Base-by-base conservation (phyloP, 2,797 vertebrate species). In the Argya squamiceps region DNA sequence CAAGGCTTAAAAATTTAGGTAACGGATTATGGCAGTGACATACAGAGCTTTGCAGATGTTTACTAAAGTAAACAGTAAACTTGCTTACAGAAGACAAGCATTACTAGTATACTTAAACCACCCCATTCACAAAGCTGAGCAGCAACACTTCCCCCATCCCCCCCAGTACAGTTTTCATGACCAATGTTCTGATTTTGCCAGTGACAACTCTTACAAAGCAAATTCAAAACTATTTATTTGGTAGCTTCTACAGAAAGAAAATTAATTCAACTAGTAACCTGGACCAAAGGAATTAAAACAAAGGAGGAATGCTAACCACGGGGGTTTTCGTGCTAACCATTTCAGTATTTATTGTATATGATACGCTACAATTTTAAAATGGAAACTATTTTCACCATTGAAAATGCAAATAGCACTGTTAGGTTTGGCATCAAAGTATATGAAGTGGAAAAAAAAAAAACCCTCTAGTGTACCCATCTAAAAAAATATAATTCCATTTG, bases 401-500 rank as follows among this genome's bases (percentile, higher is more conserved):
- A 94, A 93, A 96, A 93, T n/a, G 75, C 36, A 94, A 90, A 79
- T 2, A 87, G 64, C 74, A 89, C 76, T 92, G 73, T 63, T 46
- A 92, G 15, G 88, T 92, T 96, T 94, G 87, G 92, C 96, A 95
- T 93, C 85, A 64, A 96, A 94, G 59, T 88, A 82, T 47, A 93
- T 78, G 92, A 92, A 92, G 83, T 84, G 80, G 73, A 83, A 89
- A 93, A 92, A 89, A 93, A 92, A 71, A 65, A 95, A 70, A 27
- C 43, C 84, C 91, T 93, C 91, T 94, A 92, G 62, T 73, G 80
- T 86, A 94, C 88, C 83, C 89, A 91, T 55, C 95, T 97, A 97
- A 96, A 97, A 97, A 97, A 96, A 97, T 97, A 97, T 91, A 97
- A 93, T 95, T 93, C 85, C 84, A 82, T 97, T 92, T 96, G 89